phyloP scores from a whole-genome alignment of 2,113 vertebrate genomes.

The Tychaedon coryphoeus region DNA sequence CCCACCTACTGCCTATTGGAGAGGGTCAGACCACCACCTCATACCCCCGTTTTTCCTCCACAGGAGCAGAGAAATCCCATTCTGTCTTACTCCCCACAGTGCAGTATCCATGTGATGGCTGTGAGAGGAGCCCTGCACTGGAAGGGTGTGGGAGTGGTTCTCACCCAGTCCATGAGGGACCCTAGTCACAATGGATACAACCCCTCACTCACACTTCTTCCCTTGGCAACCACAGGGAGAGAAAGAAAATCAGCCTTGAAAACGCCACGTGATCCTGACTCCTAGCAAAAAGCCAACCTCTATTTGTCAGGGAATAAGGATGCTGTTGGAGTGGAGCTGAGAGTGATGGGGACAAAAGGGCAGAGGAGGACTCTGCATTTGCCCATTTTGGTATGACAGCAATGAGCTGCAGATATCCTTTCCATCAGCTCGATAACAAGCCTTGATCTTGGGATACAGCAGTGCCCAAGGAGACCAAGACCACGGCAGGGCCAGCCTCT shows the following conservation, averaged over 20 bases:
- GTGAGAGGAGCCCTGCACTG: not conserved
- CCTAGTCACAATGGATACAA: fast-evolving
- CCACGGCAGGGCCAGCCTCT: fast-evolving
- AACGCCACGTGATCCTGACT: not conserved
- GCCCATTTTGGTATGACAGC: not conserved
- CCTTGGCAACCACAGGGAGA: not conserved
- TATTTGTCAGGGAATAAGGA: not conserved
- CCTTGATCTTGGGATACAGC: not conserved
- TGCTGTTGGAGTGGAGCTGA: fast-evolving
- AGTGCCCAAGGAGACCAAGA: not conserved
- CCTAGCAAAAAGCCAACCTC: not conserved
- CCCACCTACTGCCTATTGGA: not conserved
- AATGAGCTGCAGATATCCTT: not conserved
- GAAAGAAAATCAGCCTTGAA: not conserved
- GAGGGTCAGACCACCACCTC: not conserved
- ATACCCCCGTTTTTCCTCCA: fast-evolving
- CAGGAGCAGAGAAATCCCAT: fast-evolving
- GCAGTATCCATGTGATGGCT: fast-evolving
- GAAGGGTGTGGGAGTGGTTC: fast-evolving
- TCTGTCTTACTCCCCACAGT: not conserved
- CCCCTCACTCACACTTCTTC: not conserved
- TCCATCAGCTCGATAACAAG: not conserved
- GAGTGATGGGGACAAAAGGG: not conserved
- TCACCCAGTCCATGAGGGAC: fast-evolving
- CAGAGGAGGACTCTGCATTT: not conserved